phyloP scores from a whole-genome alignment of 2,888 invertebrate species.

The Lasioglossum oenotherae region DNA sequence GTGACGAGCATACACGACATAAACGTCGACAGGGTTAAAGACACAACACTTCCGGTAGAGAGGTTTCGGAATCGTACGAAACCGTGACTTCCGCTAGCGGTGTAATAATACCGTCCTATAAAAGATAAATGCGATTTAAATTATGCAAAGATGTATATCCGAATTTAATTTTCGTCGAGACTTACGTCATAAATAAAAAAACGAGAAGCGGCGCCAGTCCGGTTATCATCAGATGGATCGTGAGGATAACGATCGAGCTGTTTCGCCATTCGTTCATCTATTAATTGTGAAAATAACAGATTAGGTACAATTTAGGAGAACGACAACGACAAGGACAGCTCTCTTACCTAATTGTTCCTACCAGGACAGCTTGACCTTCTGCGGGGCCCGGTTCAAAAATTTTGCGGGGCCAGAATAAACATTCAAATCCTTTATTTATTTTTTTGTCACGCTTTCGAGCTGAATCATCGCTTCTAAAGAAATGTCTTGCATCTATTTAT shows the following conservation, averaged over 20 bases:
- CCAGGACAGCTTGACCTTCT: too few species aligned
- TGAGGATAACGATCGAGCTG: neutral
- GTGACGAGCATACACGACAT: neutral
- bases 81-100: neutral
- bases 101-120: neutral
- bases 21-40: neutral
- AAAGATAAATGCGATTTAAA: neutral
- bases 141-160: neutral
- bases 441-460: too few species aligned
- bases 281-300: neutral
- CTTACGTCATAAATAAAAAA: neutral
- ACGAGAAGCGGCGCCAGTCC: neutral
- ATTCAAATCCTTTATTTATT: too few species aligned
- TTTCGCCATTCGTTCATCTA: neutral
- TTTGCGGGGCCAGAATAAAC: too few species aligned
- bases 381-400: too few species aligned
- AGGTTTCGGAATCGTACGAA: neutral
- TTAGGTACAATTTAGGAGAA: neutral
- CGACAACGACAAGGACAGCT: neutral
- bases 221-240: neutral
- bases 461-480: too few species aligned
- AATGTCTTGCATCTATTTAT: too few species aligned
- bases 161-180: neutral
- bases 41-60: neutral
- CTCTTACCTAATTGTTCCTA: neutral